Evolutionary conservation across 2,888 invertebrate species (phyloP).

Genomic region (Patella depressa): DNA sequence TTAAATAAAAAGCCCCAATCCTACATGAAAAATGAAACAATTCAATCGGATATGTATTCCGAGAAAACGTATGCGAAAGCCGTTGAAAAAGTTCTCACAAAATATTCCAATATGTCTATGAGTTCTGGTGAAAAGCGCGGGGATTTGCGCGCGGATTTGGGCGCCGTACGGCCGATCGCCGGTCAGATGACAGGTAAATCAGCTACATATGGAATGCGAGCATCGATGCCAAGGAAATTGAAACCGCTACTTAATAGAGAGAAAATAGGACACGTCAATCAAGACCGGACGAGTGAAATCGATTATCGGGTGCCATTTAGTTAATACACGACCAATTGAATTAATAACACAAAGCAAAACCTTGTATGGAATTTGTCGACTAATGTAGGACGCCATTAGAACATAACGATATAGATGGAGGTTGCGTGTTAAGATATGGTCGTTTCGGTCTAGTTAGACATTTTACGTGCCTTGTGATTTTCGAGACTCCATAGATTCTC

Average conservation of each 20-base stretch:
- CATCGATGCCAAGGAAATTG: slow-evolving; percentile 7
- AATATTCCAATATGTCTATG: background rate
- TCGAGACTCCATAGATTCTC: too few relatives aligned
- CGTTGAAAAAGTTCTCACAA: background rate
- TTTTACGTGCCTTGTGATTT: too few relatives aligned
- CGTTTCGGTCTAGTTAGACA: too few relatives aligned
- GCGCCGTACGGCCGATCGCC: background rate
- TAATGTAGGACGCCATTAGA: too few relatives aligned
- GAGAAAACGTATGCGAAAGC: background rate
- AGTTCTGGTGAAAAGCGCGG: too few relatives aligned
- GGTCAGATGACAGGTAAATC: background rate
- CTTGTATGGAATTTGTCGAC: too few relatives aligned
- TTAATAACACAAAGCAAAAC: too few relatives aligned
- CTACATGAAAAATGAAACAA: background rate
- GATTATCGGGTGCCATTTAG: background rate
- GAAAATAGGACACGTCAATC: slow-evolving; percentile 7
- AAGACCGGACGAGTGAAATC: background rate
- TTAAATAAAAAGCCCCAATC: background rate
- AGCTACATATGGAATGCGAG: background rate
- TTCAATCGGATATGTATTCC: background rate
- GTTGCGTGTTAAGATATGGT: too few relatives aligned
- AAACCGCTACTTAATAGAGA: slow-evolving; percentile 4
- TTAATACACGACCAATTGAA: background rate
- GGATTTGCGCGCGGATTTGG: background rate
- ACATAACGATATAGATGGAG: too few relatives aligned